phyloP scores from a whole-genome alignment of 2,113 vertebrate genomes.

The Pygoscelis antarcticus region DNA sequence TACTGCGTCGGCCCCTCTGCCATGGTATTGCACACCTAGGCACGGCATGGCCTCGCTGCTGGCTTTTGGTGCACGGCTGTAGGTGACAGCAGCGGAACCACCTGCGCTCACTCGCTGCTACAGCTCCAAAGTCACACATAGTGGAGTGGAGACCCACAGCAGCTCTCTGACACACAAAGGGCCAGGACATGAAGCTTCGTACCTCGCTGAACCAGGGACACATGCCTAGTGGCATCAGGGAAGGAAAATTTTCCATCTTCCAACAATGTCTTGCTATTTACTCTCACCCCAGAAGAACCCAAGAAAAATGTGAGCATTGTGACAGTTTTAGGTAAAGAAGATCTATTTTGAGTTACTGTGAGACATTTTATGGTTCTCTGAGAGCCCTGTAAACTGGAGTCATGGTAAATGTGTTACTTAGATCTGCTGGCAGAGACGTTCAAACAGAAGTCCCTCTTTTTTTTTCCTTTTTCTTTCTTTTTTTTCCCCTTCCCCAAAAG shows the following conservation, averaged over 20 bases:
- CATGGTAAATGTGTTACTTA: not conserved
- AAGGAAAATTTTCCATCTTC: not conserved
- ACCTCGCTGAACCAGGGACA: not conserved
- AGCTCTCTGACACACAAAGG: not conserved
- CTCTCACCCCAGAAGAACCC: conserved; percentile 23
- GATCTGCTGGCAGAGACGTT: not conserved
- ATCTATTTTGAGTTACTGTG: conserved; percentile 19
- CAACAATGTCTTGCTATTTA: conserved; percentile 13
- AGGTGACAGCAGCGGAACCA: not conserved
- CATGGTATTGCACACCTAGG: not conserved
- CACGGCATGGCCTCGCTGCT: not conserved
- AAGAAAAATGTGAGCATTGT: conserved; percentile 23
- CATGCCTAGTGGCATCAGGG: rapidly evolving
- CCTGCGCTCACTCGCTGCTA: not conserved
- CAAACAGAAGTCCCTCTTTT: not conserved
- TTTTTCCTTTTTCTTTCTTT: rapidly evolving
- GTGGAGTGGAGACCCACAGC: not conserved
- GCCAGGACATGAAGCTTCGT: not conserved
- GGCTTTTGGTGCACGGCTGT: not conserved
- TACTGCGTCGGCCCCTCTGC: rapidly evolving
- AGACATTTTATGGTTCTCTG: conserved; percentile 15
- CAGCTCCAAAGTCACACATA: not conserved
- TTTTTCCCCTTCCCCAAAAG: not conserved
- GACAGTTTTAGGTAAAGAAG: conserved; percentile 42
- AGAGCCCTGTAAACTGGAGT: not conserved